Evolutionary conservation across 2,888 invertebrate genomes (phyloP).

Genomic region (Leptothorax acervorum): DNA sequence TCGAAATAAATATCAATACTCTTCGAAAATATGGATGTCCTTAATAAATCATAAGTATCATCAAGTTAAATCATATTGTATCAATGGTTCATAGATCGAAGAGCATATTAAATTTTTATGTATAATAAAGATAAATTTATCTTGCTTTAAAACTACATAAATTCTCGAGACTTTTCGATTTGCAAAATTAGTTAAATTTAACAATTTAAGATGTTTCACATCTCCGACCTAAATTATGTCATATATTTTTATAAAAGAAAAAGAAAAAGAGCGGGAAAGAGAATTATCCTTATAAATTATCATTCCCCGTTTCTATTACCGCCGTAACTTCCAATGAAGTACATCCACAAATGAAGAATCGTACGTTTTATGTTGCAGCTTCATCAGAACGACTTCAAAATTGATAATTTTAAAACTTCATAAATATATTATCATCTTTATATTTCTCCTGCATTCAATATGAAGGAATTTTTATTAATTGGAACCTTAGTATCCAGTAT

Average conservation of each 20-base stretch:
- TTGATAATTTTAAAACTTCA: not conserved
- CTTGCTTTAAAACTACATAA: not conserved
- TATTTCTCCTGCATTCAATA: not conserved
- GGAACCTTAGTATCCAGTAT: not conserved
- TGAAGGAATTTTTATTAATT: not conserved
- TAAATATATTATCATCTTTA: slow-evolving; percentile 18
- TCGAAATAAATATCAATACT: not conserved
- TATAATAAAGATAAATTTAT: not conserved
- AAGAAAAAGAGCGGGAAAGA: not conserved
- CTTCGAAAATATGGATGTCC: not conserved
- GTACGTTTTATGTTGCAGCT: not conserved
- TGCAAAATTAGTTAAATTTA: not conserved
- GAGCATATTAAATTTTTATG: not conserved
- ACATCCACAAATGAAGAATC: not conserved
- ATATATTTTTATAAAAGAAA: not conserved
- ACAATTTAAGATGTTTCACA: not conserved
- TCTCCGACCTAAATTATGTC: not conserved
- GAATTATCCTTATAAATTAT: slow-evolving; percentile 18
- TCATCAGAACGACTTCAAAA: not conserved
- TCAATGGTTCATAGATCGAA: not conserved
- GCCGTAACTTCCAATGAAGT: slow-evolving; percentile 4
- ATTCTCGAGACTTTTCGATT: not conserved
- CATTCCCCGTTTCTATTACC: not conserved
- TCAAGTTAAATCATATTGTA: not conserved
- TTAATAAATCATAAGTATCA: slow-evolving; percentile 10